phyloP scores from a whole-genome alignment of 2,888 invertebrate genomes.

The Tetheella fluctuosa region DNA sequence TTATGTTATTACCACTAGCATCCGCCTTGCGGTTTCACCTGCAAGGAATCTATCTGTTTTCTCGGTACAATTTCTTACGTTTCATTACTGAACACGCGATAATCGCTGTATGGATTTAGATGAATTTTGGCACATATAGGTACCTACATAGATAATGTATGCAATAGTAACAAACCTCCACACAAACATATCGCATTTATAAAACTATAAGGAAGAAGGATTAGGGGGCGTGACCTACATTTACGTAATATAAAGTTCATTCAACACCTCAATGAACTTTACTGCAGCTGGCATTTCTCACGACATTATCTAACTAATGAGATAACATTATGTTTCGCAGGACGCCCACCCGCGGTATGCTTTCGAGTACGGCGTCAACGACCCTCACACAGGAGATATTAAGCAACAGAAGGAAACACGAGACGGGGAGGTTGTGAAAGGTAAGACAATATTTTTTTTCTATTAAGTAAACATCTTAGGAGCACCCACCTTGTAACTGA shows the following conservation, averaged over 20 bases:
- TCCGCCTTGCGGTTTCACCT: too few relatives aligned
- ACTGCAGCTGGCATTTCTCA: slow-evolving; percentile 52
- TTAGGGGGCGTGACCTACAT: slow-evolving; percentile 17
- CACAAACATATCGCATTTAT: too few relatives aligned
- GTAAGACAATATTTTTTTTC: slow-evolving; percentile 52
- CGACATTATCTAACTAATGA: slow-evolving; percentile 47
- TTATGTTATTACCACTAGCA: too few relatives aligned
- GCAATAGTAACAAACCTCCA: too few relatives aligned
- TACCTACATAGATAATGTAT: too few relatives aligned
- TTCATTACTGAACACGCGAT: too few relatives aligned
- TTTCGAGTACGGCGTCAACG: slow-evolving; percentile 89
- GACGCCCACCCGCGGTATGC: slow-evolving; percentile 88
- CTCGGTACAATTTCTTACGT: too few relatives aligned
- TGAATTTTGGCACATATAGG: too few relatives aligned
- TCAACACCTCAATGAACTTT: slow-evolving; percentile 44
- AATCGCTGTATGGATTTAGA: too few relatives aligned
- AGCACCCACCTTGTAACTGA: not conserved
- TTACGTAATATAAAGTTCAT: slow-evolving; percentile 31
- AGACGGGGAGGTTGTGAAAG: slow-evolving; percentile 89
- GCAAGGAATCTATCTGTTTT: too few relatives aligned
- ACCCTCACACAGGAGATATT: slow-evolving; percentile 89
- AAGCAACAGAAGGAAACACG: slow-evolving; percentile 89
- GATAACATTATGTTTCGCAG: slow-evolving; percentile 58
- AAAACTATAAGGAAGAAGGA: not conserved
- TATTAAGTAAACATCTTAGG: not conserved